Evolutionary conservation across 2,888 invertebrate species (phyloP).

Genomic region (Serripes groenlandicus): DNA sequence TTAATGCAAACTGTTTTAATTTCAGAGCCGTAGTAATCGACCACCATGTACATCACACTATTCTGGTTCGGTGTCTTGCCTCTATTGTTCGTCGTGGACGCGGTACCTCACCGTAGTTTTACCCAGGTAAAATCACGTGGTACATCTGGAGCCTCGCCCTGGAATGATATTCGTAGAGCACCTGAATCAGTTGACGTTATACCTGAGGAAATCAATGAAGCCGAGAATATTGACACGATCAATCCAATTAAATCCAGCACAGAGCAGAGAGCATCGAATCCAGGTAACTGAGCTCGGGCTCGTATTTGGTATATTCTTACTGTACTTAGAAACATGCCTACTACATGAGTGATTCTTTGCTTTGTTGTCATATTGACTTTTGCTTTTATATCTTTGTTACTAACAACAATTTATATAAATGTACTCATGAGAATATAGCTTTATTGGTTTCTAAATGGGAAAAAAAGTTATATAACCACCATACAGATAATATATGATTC

Average conservation of each 20-base stretch:
- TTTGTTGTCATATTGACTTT: no score
- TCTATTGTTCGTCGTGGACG: background rate
- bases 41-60: background rate
- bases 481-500: no score
- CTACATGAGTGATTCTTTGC: no score
- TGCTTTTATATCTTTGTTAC: no score
- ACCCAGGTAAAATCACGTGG: background rate
- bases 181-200: background rate
- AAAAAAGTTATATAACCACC: no score
- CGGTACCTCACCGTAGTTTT: background rate
- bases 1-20: no score
- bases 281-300: no score
- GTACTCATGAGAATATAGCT: no score
- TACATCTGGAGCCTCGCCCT: background rate
- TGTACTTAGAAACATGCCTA: no score
- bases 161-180: slow-evolving; percentile 1
- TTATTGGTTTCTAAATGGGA: no score
- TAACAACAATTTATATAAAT: no score
- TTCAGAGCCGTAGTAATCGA: slow-evolving; percentile 7
- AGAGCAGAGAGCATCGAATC: background rate
- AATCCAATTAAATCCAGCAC: slow-evolving; percentile 1
- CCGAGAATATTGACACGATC: background rate
- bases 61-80: background rate
- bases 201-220: background rate
- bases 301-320: no score